A percentile compares a stretch with the other conserved stretches of the same genome.
Conservation (phyloP, 30 jellyfish, hydroid and myxozoan genomes). For the Turritopsis dohrnii region DNA sequence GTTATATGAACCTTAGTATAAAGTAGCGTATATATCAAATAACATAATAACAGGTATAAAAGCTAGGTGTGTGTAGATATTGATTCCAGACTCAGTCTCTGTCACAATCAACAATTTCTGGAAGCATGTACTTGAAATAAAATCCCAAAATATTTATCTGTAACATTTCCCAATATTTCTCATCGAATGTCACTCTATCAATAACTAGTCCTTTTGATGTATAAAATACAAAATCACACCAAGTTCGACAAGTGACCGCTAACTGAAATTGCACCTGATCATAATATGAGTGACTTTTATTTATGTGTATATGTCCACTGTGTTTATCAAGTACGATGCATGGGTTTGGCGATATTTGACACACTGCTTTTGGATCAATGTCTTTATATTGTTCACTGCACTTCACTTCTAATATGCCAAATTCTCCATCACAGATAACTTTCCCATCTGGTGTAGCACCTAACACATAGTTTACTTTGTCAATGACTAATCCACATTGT, state of each 20-base stretch:
- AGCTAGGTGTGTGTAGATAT: too few relatives aligned
- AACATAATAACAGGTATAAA: too few relatives aligned
- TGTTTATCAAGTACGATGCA: constrained; percentile 11
- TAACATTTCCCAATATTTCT: not conserved
- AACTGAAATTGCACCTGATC: constrained; percentile 10
- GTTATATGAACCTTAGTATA: too few relatives aligned
- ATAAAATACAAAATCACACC: constrained; percentile 16
- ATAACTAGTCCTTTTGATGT: constrained; percentile 13
- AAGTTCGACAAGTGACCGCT: constrained; percentile 9
- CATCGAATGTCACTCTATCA: not conserved
- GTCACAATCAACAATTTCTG: too few relatives aligned
- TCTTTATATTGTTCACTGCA: constrained; percentile 21
- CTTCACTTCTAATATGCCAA: constrained; percentile 11
- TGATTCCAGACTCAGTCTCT: too few relatives aligned
- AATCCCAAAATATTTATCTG: constrained; percentile 11
- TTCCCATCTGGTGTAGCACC: constrained; percentile 30
- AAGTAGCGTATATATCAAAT: too few relatives aligned
- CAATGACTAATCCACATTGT: constrained; percentile 20
- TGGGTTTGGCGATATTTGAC: constrained; percentile 12
- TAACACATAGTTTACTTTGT: not conserved
- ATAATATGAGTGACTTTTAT: not conserved
- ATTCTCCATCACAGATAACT: constrained; percentile 10
- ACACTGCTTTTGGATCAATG: constrained; percentile 6
- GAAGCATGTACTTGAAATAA: too few relatives aligned
- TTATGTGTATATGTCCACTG: not conserved